Conservation (phyloP, 2,113 vertebrate species). For the Bujurquina vittata region DNA sequence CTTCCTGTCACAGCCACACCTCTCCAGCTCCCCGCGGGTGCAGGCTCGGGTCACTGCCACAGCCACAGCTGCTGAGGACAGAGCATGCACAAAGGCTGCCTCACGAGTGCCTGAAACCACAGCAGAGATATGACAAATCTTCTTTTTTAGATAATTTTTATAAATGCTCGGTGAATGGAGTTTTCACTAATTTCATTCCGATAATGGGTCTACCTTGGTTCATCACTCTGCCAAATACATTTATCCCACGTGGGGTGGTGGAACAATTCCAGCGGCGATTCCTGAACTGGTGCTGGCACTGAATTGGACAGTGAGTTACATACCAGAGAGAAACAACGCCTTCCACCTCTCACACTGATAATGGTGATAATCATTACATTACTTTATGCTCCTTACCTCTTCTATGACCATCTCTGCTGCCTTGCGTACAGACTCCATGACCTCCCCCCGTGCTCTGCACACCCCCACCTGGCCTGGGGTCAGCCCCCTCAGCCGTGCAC, state of each 20-base stretch:
- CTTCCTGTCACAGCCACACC: conserved; percentile 82
- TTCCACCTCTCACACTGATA: background rate
- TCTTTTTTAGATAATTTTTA: background rate
- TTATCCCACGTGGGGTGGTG: conserved; percentile 81
- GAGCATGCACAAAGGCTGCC: conserved; percentile 78
- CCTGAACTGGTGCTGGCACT: conserved; percentile 83
- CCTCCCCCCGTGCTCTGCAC: conserved; percentile 78
- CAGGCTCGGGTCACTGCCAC: conserved; percentile 82
- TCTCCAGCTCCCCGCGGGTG: conserved; percentile 81
- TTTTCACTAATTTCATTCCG: background rate
- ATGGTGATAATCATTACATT: background rate
- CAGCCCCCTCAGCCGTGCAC: conserved; percentile 77
- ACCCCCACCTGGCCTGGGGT: conserved; percentile 79
- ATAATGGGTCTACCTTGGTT: conserved; percentile 75
- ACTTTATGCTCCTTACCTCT: conserved; percentile 68
- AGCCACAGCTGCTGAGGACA: conserved; percentile 76
- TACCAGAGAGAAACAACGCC: background rate
- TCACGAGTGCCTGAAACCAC: conserved; percentile 76
- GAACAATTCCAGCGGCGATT: conserved; percentile 83
- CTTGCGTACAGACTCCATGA: conserved; percentile 80
- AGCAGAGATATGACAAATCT: background rate
- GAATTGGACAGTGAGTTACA: conserved; percentile 12
- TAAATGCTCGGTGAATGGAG: background rate
- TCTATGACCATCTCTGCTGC: conserved; percentile 81
- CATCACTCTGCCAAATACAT: conserved; percentile 81